These are phyloP conservation scores for Platysteira castanea DNA, from an alignment of 2,113 vertebrate genomes.

Conservation along the genomic window DNA sequence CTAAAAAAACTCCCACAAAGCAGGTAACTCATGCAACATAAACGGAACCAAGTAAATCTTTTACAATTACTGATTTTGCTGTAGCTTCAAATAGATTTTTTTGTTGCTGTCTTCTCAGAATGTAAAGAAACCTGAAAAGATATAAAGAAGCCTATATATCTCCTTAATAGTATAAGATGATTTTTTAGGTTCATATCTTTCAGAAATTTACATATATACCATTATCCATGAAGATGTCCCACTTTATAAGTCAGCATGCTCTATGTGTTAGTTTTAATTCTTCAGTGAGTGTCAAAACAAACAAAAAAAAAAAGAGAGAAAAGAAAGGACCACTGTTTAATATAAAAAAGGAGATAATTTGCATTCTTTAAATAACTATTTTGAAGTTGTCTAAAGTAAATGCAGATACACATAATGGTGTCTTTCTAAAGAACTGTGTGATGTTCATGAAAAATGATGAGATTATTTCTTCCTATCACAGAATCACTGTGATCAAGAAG, in stretches of 20 bases:
- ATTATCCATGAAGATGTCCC: neutral
- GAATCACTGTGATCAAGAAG: constrained; percentile 14
- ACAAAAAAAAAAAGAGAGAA: neutral
- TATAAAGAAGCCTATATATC: neutral
- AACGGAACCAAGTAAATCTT: neutral
- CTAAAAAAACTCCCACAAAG: neutral
- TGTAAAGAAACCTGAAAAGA: neutral
- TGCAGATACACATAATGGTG: neutral
- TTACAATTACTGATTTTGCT: neutral
- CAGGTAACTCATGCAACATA: neutral
- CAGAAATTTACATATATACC: neutral
- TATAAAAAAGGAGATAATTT: neutral
- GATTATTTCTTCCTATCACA: neutral
- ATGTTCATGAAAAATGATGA: neutral
- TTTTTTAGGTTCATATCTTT: neutral
- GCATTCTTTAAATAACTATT: neutral
- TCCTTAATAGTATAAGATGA: neutral
- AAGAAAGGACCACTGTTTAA: neutral
- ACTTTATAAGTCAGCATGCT: neutral
- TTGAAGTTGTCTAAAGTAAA: neutral
- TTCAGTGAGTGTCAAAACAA: neutral
- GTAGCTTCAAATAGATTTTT: neutral
- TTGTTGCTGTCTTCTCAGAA: neutral
- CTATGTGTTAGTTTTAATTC: neutral
- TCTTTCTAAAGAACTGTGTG: neutral